Evolutionary conservation across 2,797 vertebrate species (phyloP), one percentile per base, ranked within the genome.

Genomic region (Amazona finschi): DNA sequence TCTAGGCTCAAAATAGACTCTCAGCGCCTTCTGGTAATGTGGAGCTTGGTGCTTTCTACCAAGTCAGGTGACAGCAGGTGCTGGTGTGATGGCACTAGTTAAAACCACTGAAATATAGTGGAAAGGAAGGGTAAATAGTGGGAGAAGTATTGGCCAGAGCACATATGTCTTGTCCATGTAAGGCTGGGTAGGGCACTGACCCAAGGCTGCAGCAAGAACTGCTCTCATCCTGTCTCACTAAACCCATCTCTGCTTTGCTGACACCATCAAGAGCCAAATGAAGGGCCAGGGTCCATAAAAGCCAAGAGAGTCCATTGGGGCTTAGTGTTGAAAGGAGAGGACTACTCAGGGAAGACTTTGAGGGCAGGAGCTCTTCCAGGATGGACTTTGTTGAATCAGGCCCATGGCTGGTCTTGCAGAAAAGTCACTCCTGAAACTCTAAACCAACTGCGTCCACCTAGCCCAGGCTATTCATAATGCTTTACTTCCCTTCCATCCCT

Each of bases 11-110:
- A 5, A 21, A 47, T 12, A 10, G 36, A 25, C 18, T 11, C 17
- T 12, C 6, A 0, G 5, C 8, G 6, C 11, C 4, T 36, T 10
- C 6, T 62, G 44, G 9, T 9, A 78, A 3, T 16, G 50, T 30
- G 80, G 17, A 88, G 19, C 27, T 62, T 4, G 6, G 24, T 55
- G 67, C 0, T 80, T 33, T 11, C 22, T 47, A 20, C 30, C n/a
- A 21, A 4, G 13, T 3, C 38, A 13, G 49, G 25, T 12, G 20
- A 7, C 33, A 49, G 19, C 24, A 55, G 19, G 39, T n/a, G 4
- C n/a, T 21, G 62, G 27, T 13, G 15, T 50, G 52, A 22, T 17
- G 12, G 25, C 16, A 1, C 21, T 19, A 14, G 38, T 30, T 36
- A 52, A 87, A 80, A 8, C 5, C 39, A 2, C 8, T 38, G 39